These are phyloP conservation scores for Sciurus vulgaris DNA, from an alignment of 2,797 vertebrate species.

Conservation along the genomic window DNA sequence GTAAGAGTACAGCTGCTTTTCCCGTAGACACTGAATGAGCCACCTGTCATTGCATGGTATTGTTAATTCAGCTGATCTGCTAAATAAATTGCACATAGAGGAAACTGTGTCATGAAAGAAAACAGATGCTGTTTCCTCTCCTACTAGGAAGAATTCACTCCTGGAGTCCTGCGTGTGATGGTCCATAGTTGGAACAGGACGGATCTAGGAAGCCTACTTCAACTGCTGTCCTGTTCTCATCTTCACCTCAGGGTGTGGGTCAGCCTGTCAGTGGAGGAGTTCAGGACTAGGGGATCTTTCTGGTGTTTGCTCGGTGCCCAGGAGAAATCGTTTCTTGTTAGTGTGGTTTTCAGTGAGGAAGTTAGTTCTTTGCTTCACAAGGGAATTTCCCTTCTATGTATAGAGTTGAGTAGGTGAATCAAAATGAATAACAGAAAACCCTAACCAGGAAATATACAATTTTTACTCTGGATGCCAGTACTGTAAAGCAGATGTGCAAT, in stretches of 20 bases:
- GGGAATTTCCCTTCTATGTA: not conserved
- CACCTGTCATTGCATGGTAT: not conserved
- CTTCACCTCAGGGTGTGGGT: too few species aligned
- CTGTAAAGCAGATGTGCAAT: not conserved
- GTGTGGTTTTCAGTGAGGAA: not conserved
- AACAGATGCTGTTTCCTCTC: not conserved
- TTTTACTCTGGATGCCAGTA: not conserved
- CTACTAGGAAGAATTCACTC: too few species aligned
- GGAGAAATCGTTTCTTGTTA: not conserved
- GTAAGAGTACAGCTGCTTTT: not conserved
- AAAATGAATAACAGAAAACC: not conserved
- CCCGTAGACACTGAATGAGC: not conserved
- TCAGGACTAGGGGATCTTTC: fast-evolving
- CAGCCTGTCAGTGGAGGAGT: not conserved
- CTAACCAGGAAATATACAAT: not conserved
- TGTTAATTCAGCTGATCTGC: not conserved
- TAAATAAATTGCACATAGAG: not conserved
- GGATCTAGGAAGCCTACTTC: not conserved
- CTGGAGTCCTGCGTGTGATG: not conserved
- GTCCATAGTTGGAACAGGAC: not conserved
- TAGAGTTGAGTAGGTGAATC: not conserved
- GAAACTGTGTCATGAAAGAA: not conserved
- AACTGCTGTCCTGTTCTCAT: not conserved
- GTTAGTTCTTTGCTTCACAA: not conserved
- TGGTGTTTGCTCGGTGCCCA: not conserved